Evolutionary conservation across 2,888 invertebrate species (phyloP).

Genomic region (Sipha maydis): DNA sequence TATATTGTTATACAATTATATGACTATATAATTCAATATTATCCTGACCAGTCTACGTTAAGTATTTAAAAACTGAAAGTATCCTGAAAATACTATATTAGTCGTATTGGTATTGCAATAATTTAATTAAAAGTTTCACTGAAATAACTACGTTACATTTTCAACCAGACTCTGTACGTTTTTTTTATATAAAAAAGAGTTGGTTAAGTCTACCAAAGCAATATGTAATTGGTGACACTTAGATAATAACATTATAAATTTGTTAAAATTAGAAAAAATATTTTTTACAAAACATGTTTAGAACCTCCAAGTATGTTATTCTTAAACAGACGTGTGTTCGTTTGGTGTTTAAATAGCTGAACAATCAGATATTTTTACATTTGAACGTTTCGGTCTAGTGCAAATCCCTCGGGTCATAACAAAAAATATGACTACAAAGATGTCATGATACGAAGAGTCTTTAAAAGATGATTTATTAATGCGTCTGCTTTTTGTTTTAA

Average conservation of each 20-base stretch:
- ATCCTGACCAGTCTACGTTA: no score
- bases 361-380: constrained; percentile 25
- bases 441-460: constrained; percentile 15
- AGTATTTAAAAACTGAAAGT: no score
- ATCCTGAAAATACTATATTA: no score
- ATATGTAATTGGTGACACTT: not conserved
- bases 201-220: not conserved
- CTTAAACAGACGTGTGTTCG: constrained; percentile 25
- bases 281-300: not conserved
- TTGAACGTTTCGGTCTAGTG: constrained; percentile 20
- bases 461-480: constrained; percentile 41
- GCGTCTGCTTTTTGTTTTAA: constrained; percentile 17
- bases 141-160: no score
- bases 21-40: no score
- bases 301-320: not conserved
- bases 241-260: not conserved
- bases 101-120: no score
- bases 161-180: no score
- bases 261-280: not conserved
- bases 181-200: not conserved
- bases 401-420: constrained; percentile 33
- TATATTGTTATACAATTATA: no score
- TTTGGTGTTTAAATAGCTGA: constrained; percentile 42
- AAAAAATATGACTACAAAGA: constrained; percentile 20
- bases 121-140: no score